Percentiles rank a stretch among this genome's conserved stretches.
Conservation (phyloP, 2,113 vertebrate species). For the Anguilla rostrata region DNA sequence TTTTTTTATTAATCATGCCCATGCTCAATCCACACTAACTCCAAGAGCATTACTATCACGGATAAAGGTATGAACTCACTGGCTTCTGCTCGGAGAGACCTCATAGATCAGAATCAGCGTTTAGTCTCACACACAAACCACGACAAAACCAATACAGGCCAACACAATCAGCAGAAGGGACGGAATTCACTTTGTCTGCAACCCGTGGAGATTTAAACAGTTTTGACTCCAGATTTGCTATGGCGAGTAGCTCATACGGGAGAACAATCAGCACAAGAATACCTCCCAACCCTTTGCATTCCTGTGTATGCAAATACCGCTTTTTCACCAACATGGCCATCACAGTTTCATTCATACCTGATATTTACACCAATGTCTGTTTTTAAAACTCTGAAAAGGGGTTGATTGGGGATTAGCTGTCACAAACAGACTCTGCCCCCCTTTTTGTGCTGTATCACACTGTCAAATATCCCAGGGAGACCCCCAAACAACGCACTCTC, state of each 20-base stretch:
- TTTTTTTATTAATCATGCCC: not conserved
- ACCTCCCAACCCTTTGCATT: too few species aligned
- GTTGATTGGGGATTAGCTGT: too few species aligned
- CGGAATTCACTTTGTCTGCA: not conserved
- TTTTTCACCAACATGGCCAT: too few species aligned
- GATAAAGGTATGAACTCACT: not conserved
- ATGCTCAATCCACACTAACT: not conserved
- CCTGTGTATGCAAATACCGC: too few species aligned
- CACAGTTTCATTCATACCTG: too few species aligned
- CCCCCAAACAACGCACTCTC: too few species aligned
- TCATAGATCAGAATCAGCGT: not conserved
- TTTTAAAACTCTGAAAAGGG: too few species aligned
- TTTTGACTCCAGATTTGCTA: not conserved
- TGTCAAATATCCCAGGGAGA: too few species aligned
- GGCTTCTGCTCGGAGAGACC: not conserved
- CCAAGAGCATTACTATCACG: not conserved
- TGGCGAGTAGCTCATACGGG: not conserved
- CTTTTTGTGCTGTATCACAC: too few species aligned
- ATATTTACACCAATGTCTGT: too few species aligned
- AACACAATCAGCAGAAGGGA: not conserved
- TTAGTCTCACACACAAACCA: not conserved
- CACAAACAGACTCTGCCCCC: too few species aligned
- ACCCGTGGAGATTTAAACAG: not conserved
- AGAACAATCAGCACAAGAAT: not conserved
- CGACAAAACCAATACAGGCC: not conserved